Evolutionary conservation across 2,888 invertebrate species (phyloP).

Genomic region (Branchinecta sandiegonensis): DNA sequence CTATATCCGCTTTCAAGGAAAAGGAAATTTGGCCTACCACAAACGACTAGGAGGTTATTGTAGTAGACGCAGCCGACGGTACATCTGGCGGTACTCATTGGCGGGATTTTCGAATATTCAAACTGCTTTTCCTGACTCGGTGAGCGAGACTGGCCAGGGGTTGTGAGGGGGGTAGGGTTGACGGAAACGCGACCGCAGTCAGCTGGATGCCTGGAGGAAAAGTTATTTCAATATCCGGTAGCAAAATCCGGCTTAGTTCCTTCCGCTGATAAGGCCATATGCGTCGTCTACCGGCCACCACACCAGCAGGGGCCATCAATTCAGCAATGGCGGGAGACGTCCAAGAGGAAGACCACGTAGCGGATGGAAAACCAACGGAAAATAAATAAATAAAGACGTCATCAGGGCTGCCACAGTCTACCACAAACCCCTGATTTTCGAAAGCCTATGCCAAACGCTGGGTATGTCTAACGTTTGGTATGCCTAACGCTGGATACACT

Average conservation of each 20-base stretch:
- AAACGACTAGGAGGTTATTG: constrained; percentile 54
- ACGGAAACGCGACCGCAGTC: no score
- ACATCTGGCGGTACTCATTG: constrained; percentile 53
- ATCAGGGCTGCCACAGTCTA: no score
- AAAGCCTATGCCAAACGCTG: no score
- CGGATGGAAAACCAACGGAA: constrained; percentile 30
- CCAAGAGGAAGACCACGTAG: constrained; percentile 36
- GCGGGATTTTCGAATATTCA: constrained; percentile 34
- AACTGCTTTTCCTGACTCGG: constrained; percentile 25
- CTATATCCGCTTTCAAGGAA: no score
- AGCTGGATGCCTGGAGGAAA: no score
- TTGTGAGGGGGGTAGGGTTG: constrained; percentile 27
- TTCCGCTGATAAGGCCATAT: constrained; percentile 25
- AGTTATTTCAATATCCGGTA: no score
- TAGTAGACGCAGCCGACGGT: constrained; percentile 58
- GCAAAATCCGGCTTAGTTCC: constrained; percentile 23
- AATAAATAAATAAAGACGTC: no score
- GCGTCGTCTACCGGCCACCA: constrained; percentile 27
- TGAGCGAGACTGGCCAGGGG: constrained; percentile 25
- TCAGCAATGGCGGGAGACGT: constrained; percentile 35
- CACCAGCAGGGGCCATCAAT: constrained; percentile 17
- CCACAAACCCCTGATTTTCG: no score
- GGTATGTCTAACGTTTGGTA: no score
- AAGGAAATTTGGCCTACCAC: constrained; percentile 42
- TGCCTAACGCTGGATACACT: no score